A percentile compares a stretch with the other conserved stretches of the same genome.
Conservation (phyloP, 2,113 vertebrate genomes). For the Dasyornis broadbenti region DNA sequence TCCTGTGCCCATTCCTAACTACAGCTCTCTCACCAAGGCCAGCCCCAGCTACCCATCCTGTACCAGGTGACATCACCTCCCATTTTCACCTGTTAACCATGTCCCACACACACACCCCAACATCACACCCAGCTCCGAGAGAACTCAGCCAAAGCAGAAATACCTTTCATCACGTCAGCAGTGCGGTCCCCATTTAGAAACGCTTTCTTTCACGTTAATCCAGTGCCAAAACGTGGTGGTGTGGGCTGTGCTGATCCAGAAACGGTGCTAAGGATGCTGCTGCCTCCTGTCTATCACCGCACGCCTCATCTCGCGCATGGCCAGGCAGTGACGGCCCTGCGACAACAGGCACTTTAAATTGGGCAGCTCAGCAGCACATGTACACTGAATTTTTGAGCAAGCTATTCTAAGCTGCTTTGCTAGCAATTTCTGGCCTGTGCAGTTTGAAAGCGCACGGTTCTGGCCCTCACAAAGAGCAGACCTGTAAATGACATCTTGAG, state of each 20-base stretch:
- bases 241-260: neutral
- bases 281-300: slow-evolving; percentile 9
- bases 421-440: slow-evolving; percentile 42
- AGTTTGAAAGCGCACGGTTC: slow-evolving; percentile 39
- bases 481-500: slow-evolving; percentile 81
- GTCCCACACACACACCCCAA: neutral
- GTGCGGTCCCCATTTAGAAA: neutral
- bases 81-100: neutral
- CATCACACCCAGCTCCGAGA: neutral
- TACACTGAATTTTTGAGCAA: slow-evolving; percentile 23
- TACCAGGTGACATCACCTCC: neutral
- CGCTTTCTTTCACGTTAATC: neutral
- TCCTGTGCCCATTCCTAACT: neutral
- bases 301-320: neutral
- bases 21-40: slow-evolving; percentile 1
- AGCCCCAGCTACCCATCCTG: neutral
- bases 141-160: neutral
- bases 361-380: slow-evolving; percentile 48
- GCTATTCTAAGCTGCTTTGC: slow-evolving; percentile 62
- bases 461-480: slow-evolving; percentile 71
- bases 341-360: slow-evolving; percentile 7
- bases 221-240: neutral
- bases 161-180: slow-evolving; percentile 23
- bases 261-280: neutral
- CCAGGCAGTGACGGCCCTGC: neutral